Conservation (phyloP, 2,113 vertebrate genomes). For the Petromus typicus region DNA sequence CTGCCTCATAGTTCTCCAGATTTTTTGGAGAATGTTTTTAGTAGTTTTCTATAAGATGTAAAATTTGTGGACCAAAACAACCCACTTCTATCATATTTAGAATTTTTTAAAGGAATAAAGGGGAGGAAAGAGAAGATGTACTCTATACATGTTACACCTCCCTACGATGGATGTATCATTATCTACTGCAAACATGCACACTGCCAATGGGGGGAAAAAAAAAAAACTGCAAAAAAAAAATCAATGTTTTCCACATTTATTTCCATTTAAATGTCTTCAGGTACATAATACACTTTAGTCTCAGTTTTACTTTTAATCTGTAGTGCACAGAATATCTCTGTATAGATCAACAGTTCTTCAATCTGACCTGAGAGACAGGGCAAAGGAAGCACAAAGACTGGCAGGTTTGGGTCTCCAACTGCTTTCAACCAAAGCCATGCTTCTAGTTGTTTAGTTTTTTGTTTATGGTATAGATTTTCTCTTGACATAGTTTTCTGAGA, state of each 20-base stretch:
- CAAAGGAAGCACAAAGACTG: neutral
- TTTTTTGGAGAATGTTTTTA: neutral
- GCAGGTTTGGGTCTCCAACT: neutral
- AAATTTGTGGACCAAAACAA: neutral
- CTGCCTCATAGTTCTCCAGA: neutral
- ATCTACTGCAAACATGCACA: neutral
- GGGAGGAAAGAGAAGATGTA: neutral
- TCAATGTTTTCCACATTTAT: neutral
- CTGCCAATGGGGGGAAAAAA: neutral
- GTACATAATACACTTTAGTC: neutral
- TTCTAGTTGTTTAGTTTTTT: neutral
- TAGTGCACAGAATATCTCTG: neutral
- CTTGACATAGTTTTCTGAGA: neutral
- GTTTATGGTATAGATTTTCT: neutral
- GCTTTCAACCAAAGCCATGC: neutral
- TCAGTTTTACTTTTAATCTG: neutral
- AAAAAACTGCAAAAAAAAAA: constrained; percentile 8
- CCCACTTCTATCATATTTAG: neutral
- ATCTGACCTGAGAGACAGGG: neutral
- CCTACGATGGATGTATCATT: no score
- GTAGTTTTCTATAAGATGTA: neutral
- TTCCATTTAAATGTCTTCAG: constrained; percentile 7
- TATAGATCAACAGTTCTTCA: neutral
- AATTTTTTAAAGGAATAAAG: neutral
- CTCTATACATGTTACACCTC: neutral